Base-by-base conservation (phyloP, 2,888 invertebrate species). In the Orchestes rusci region DNA sequence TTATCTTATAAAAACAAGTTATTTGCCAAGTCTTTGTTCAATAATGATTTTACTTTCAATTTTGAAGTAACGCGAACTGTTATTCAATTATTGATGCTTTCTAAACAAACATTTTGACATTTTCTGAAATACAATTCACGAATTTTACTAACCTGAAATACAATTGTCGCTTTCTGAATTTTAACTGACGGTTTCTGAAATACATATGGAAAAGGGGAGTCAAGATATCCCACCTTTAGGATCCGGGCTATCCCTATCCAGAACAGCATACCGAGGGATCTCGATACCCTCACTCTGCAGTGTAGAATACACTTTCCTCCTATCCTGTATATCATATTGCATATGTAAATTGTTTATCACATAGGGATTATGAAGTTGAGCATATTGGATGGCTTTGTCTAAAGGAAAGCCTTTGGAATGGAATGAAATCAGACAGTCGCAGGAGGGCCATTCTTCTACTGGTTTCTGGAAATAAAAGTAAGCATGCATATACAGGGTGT, bases 361-460 rank as follows among this genome's bases (percentile, higher is more conserved):
- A 66, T 94, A 97, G 0, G 99, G 97, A 67, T 88, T 88, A 55
- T 94, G 77, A 46, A 96, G 73, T 61, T 87, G 87, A 42, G 94
- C 88, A 71, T 99, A 99, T 61, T 87, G 87, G 59, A 97, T 93
- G 18, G 97, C 97, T 73, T 97, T 97, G 63, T 95, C 93, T 51
- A 99, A 73, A 1, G 99, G 99, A 71, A 99, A 99, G 27, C 97
- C 96, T 70, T 93, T 92, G 3, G 96, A 96, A 70, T 96, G 95
- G 70, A 97, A 97, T 42, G 96, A 95, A 60, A 99, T 92, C 35
- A 99, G 77, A 65, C 96, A 97, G 71, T 99, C 97, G 64, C 95
- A 95, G 39, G 86, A 74, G 2, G 97, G 97, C 99, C 99, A 99
- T 64, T 94, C 86, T 66, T 97, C 96, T 15, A 99, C 92, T 1